These are phyloP conservation scores for Pagrus major DNA, from an alignment of 2,113 vertebrate species.

Conservation along the genomic window DNA sequence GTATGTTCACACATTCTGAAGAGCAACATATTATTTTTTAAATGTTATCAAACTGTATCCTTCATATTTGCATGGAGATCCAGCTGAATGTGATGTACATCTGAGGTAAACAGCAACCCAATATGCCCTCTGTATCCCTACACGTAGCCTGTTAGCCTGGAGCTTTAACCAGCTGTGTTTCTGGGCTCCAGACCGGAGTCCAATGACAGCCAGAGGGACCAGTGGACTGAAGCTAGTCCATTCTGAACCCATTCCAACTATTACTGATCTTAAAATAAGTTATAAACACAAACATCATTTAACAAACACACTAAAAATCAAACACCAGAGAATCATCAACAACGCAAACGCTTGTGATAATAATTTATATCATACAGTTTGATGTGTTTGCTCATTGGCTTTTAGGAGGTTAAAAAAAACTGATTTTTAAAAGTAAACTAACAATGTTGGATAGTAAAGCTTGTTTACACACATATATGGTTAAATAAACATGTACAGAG, in stretches of 20 bases:
- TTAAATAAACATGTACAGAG: too few relatives aligned
- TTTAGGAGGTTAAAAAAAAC: too few relatives aligned
- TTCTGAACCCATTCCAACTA: constrained; percentile 7
- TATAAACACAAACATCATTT: constrained; percentile 19
- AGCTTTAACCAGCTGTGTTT: constrained; percentile 56
- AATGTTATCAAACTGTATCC: background rate
- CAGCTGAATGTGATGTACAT: constrained; percentile 2
- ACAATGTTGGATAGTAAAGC: too few relatives aligned
- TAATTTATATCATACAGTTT: too few relatives aligned
- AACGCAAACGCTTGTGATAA: background rate
- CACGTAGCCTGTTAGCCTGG: background rate
- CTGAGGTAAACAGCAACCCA: background rate
- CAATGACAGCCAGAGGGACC: constrained; percentile 22
- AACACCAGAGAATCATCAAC: background rate
- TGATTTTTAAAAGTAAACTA: too few relatives aligned
- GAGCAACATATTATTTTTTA: background rate
- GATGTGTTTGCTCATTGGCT: too few relatives aligned
- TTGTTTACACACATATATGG: too few relatives aligned
- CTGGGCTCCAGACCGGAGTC: constrained; percentile 26
- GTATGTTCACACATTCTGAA: constrained; percentile 50
- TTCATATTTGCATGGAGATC: background rate
- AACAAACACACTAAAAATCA: background rate
- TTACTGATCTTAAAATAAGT: constrained; percentile 18
- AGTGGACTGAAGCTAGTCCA: constrained; percentile 22
- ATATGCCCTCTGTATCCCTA: background rate